These are phyloP conservation scores for Ardeotis arabs DNA, from an alignment of 2,113 vertebrate species.

Conservation along the genomic window DNA sequence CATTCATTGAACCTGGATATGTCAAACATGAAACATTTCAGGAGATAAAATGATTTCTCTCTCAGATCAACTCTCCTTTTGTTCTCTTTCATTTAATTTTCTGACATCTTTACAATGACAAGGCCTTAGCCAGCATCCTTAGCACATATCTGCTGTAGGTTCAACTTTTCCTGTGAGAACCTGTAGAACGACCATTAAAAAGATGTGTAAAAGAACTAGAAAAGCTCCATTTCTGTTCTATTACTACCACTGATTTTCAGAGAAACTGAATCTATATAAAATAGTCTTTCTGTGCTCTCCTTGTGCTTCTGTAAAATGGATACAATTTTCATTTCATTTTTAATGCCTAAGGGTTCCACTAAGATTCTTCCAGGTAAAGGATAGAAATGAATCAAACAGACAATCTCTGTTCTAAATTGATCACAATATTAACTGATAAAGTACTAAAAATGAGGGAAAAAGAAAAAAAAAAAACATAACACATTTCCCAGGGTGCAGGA, in stretches of 20 bases:
- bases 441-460: accelerated
- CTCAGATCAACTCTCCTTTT: background rate
- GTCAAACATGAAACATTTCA: background rate
- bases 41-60: background rate
- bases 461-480: accelerated
- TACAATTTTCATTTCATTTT: background rate
- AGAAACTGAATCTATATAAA: background rate
- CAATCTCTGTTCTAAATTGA: background rate
- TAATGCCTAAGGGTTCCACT: background rate
- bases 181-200: background rate
- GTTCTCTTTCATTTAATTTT: background rate
- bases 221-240: background rate
- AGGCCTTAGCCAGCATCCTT: background rate
- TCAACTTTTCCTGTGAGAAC: background rate
- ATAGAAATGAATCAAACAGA: background rate
- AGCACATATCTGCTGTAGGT: background rate
- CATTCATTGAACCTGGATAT: background rate
- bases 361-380: background rate
- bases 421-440: background rate
- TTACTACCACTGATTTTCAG: background rate
- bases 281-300: background rate
- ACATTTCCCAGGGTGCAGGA: background rate
- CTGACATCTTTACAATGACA: background rate
- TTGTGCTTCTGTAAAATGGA: background rate
- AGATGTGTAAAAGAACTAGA: background rate